Base-by-base conservation (phyloP, 1,140 invertebrate species). In the Gryon sp. region DNA sequence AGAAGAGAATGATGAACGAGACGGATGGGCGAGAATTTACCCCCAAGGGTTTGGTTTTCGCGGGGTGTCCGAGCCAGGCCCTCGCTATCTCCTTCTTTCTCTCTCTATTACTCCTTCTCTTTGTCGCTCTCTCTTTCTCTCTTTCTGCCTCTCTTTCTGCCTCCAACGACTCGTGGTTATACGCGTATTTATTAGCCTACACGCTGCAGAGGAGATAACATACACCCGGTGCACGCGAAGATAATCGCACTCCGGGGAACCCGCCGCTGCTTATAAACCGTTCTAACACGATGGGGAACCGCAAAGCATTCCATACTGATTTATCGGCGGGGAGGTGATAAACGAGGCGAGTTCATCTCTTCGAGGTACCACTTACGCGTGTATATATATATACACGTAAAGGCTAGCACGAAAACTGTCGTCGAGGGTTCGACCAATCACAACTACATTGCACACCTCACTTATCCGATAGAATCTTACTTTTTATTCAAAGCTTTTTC, bases 281-380 rank as follows among this genome's bases (percentile, higher is more conserved):
- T 84, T 86, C 85, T 84, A 86, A 85, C 84, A 79, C 85, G 84
- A 86, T 86, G 85, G 85, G 83, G 82, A 84, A 86, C 85, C 86
- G 82, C 85, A 86, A 84, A 85, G 82, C 80, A 83, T 84, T 85
- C 80, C 82, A 80, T 83, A 82, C 85, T 88, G 86, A 88, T 88
- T 87, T 88, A 88, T 88, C 82, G 84, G 76, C 70, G 70, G 76
- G 66, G 70, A 79, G 79, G 82, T 85, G 84, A 87, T 84, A 83
- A 85, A 87, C 84, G 80, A 84, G 82, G 74, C 80, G 73, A 86
- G 76, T 80, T 84, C 79, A 83, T 84, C 81, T 82, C 70, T 74
- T 70, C 68, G 73, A 53, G 78, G 57, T 76, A 75, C 73, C 77
- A 73, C 76, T 75, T 79, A 65, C 45, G 62, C 50, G 30, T 52